Evolutionary conservation across 2,888 invertebrate species (phyloP).

Genomic region (Apodemia duryi): DNA sequence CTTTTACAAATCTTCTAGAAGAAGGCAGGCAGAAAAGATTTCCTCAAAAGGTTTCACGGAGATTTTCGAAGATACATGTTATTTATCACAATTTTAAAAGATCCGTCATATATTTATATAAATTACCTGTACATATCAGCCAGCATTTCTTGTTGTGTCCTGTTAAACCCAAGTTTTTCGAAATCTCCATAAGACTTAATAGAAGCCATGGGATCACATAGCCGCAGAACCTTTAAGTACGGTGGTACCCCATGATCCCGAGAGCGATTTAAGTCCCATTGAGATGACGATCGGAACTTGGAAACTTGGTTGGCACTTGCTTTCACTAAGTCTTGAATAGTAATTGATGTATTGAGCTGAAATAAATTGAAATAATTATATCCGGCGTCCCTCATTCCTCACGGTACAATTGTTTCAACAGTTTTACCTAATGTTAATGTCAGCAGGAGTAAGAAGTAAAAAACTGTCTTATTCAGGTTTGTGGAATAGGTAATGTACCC

Average conservation of each 20-base stretch:
- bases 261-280: slow-evolving; percentile 72
- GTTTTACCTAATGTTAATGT: too few relatives aligned
- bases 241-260: slow-evolving; percentile 91
- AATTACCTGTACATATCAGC: slow-evolving; percentile 82
- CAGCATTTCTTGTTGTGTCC: slow-evolving; percentile 81
- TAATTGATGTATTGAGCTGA: slow-evolving; percentile 79
- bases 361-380: slow-evolving; percentile 28
- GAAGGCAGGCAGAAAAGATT: too few relatives aligned
- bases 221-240: slow-evolving; percentile 83
- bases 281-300: slow-evolving; percentile 70
- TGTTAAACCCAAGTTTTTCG: slow-evolving; percentile 72
- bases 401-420: too few relatives aligned
- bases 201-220: slow-evolving; percentile 80
- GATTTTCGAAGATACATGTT: too few relatives aligned
- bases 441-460: too few relatives aligned
- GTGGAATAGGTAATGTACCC: too few relatives aligned
- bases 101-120: too few relatives aligned
- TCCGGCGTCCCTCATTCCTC: background rate
- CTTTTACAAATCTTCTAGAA: too few relatives aligned
- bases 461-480: too few relatives aligned
- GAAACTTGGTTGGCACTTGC: slow-evolving; percentile 82
- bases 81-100: too few relatives aligned
- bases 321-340: slow-evolving; percentile 81
- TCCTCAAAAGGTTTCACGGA: too few relatives aligned
- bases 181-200: slow-evolving; percentile 80